Evolutionary conservation across 2,113 vertebrate genomes (phyloP).

Genomic region (Amblyornis subalaris): DNA sequence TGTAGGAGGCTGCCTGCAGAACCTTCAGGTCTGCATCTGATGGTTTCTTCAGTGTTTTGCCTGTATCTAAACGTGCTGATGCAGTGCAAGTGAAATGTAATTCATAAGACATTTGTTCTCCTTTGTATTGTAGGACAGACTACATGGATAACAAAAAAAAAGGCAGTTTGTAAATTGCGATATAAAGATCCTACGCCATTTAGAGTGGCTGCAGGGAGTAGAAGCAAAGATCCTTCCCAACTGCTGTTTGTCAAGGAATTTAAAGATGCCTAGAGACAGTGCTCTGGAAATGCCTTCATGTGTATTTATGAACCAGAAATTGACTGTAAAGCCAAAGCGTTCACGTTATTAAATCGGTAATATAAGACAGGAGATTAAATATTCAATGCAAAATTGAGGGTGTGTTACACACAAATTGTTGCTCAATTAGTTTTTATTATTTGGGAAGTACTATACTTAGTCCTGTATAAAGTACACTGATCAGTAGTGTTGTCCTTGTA

Average conservation of each 20-base stretch:
- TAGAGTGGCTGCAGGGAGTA: not conserved
- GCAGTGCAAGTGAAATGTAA: not conserved
- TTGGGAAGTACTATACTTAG: not conserved
- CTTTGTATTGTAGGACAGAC: not conserved
- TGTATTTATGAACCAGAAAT: not conserved
- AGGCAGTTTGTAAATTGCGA: not conserved
- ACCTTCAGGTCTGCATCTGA: not conserved
- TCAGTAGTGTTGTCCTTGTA: not conserved
- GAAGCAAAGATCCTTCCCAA: not conserved
- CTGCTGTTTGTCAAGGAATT: not conserved
- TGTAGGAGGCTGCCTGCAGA: not conserved
- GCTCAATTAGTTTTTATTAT: not conserved
- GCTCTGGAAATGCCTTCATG: not conserved
- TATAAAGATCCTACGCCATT: not conserved
- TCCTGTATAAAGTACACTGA: not conserved
- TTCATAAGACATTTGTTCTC: not conserved
- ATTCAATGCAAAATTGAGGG: not conserved
- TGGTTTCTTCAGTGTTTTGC: not conserved
- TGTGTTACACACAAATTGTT: not conserved
- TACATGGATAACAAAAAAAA: not conserved
- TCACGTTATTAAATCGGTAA: rapidly evolving
- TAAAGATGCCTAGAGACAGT: not conserved
- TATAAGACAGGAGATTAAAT: not conserved
- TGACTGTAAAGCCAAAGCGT: not conserved
- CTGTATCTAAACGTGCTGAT: not conserved